Evolutionary conservation across 2,888 invertebrate species (phyloP).

Genomic region (Notocelia uddmanniana): DNA sequence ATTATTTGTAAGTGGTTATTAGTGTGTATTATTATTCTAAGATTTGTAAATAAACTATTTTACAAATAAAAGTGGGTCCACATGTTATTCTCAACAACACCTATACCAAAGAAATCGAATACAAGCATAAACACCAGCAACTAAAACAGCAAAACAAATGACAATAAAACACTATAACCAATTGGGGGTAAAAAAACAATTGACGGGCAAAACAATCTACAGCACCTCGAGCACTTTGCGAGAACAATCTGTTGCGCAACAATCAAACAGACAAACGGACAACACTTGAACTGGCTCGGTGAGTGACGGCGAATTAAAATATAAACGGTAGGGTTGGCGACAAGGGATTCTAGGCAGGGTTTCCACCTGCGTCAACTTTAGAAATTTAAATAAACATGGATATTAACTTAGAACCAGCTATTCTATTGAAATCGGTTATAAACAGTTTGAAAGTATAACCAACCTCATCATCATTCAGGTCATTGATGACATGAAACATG

Average conservation of each 20-base stretch:
- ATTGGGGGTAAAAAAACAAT: slow-evolving; percentile 25
- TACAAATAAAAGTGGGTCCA: no score
- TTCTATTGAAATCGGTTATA: no score
- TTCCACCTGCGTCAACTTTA: slow-evolving; percentile 4
- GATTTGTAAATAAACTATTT: no score
- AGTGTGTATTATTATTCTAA: no score
- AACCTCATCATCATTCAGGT: no score
- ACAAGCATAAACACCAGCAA: neutral
- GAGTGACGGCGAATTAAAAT: slow-evolving; percentile 56
- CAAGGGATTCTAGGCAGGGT: slow-evolving; percentile 23
- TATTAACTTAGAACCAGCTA: no score
- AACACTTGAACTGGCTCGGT: slow-evolving; percentile 56
- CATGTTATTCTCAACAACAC: no score
- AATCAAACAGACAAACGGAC: slow-evolving; percentile 58
- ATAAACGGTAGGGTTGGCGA: slow-evolving; percentile 36
- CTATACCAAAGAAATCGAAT: neutral
- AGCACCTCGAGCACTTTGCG: slow-evolving; percentile 47
- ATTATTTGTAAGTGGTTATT: no score
- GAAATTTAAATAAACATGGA: no score
- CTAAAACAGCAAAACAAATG: slow-evolving; percentile 26
- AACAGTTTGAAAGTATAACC: no score
- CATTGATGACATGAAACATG: no score
- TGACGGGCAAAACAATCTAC: slow-evolving; percentile 38
- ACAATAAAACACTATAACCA: slow-evolving; percentile 6
- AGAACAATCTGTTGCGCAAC: slow-evolving; percentile 68